Percentiles rank a stretch among this genome's conserved stretches.
Conservation (phyloP, 2,113 vertebrate genomes). For the Gymnarchus niloticus region DNA sequence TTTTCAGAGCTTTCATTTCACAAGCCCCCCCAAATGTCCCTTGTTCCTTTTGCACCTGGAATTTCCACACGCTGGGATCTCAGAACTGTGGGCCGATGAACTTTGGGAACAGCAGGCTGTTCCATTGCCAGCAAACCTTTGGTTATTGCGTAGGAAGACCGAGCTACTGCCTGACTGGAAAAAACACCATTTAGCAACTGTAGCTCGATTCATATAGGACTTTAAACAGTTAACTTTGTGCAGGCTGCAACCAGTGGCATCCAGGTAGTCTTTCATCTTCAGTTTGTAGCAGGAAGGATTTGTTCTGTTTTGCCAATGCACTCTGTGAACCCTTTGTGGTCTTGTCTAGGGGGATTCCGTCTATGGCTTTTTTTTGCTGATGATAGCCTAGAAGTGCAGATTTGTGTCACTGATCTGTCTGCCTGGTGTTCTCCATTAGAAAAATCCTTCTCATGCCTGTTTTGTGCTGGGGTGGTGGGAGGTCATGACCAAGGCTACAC, state of each 20-base stretch:
- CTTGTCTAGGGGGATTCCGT: not conserved
- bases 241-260: not conserved
- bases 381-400: constrained; percentile 32
- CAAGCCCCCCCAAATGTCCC: not conserved
- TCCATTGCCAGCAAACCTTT: not conserved
- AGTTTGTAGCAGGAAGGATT: not conserved
- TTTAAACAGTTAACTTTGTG: not conserved
- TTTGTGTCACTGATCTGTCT: constrained; percentile 33
- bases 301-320: not conserved
- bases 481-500: constrained; percentile 51
- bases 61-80: not conserved
- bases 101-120: no score
- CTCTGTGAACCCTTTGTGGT: constrained; percentile 35
- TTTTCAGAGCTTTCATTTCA: not conserved
- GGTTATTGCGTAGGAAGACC: not conserved
- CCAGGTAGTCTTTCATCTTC: not conserved
- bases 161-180: not conserved
- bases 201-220: not conserved
- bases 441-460: constrained; percentile 39
- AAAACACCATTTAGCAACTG: not conserved
- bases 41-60: not conserved
- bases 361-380: constrained; percentile 23
- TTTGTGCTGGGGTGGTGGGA: constrained; percentile 26
- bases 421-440: constrained; percentile 30
- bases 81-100: not conserved